Conservation (phyloP, 2,797 vertebrate species). For the Macropodus opercularis region DNA sequence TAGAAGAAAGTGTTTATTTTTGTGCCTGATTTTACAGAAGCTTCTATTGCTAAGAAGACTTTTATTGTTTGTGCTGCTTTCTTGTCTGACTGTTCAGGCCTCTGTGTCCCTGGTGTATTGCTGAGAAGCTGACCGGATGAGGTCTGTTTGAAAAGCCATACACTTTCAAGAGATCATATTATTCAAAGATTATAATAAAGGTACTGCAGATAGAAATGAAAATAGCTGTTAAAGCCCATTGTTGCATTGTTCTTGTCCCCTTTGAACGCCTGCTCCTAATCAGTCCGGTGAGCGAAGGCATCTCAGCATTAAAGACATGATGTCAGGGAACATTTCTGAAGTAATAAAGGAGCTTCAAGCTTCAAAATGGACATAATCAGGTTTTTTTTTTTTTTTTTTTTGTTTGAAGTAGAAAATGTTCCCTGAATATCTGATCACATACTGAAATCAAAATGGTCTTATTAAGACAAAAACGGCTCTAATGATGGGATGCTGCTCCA, state of each 20-base stretch:
- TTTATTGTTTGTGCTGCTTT: conserved; percentile 53
- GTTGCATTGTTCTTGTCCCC: conserved; percentile 28
- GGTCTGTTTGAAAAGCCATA: conserved; percentile 78
- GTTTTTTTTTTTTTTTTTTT: no score
- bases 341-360: not conserved
- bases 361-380: not conserved
- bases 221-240: conserved; percentile 19
- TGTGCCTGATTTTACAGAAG: conserved; percentile 73
- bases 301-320: conserved; percentile 24
- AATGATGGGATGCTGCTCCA: conserved; percentile 47
- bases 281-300: conserved; percentile 30
- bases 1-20: conserved; percentile 55
- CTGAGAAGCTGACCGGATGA: conserved; percentile 44
- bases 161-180: conserved; percentile 42
- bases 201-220: conserved; percentile 41
- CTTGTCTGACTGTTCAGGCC: conserved; percentile 40
- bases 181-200: conserved; percentile 58
- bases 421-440: no score
- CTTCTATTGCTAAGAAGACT: conserved; percentile 45
- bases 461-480: conserved; percentile 10
- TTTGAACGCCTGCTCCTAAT: conserved; percentile 60
- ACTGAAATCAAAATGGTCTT: not conserved
- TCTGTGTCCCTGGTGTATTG: conserved; percentile 1
- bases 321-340: conserved; percentile 11
- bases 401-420: no score